These are phyloP conservation scores for Parnassius smintheus DNA, from an alignment of 2,888 invertebrate species.

Conservation along the genomic window DNA sequence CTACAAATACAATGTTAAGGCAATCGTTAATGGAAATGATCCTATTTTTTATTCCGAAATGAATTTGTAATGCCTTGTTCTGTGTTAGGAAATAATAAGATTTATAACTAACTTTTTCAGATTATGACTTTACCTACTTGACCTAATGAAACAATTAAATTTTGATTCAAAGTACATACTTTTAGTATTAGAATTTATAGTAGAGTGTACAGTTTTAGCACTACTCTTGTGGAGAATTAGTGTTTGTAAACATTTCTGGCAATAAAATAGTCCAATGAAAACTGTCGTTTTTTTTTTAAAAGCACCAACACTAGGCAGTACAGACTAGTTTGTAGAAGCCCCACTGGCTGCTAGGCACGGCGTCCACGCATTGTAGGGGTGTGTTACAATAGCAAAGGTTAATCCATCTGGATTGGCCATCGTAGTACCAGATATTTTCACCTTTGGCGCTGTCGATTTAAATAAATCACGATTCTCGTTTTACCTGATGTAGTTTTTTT, in stretches of 20 bases:
- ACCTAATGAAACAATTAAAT: constrained; percentile 45
- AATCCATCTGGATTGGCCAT: no score
- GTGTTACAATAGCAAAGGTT: no score
- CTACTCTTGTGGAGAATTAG: constrained; percentile 61
- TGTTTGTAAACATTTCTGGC: constrained; percentile 79
- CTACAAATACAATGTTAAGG: constrained; percentile 74
- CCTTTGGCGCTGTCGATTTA: no score
- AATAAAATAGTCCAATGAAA: constrained; percentile 78
- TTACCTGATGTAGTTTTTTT: no score
- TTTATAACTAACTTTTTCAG: constrained; percentile 66
- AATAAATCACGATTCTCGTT: no score
- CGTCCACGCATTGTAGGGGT: no score
- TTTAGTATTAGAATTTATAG: constrained; percentile 64
- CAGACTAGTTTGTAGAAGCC: no score
- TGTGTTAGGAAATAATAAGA: constrained; percentile 53
- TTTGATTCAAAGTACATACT: constrained; percentile 70
- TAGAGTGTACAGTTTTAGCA: constrained; percentile 74
- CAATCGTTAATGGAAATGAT: constrained; percentile 60
- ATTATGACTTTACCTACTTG: constrained; percentile 42
- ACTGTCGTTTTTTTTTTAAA: constrained; percentile 39
- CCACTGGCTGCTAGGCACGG: no score
- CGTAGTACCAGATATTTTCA: no score
- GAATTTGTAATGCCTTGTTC: constrained; percentile 56
- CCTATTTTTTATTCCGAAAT: constrained; percentile 58
- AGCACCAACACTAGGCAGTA: background rate